These are phyloP conservation scores for Aplocera efformata DNA, from an alignment of 2,888 invertebrate species.

Conservation along the genomic window DNA sequence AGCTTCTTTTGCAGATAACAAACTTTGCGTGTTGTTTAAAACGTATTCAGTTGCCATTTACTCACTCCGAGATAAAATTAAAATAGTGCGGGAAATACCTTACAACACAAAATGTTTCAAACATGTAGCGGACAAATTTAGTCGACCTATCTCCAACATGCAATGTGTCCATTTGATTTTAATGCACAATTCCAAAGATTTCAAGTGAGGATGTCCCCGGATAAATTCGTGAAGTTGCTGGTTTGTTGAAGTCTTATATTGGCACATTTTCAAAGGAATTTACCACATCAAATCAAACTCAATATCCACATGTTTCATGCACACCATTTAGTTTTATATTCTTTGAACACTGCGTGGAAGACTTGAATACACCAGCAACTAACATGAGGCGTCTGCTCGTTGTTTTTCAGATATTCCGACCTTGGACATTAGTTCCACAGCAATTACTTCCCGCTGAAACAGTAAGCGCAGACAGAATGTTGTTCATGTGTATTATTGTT, in stretches of 20 bases:
- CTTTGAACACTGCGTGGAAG: conserved; percentile 43
- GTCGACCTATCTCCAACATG: conserved; percentile 10
- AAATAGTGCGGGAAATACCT: conserved; percentile 18
- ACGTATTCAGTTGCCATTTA: conserved; percentile 17
- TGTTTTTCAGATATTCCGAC: conserved; percentile 78
- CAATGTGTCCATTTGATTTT: conserved; percentile 7
- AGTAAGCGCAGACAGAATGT: conserved; percentile 76
- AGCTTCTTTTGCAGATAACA: conserved; percentile 23
- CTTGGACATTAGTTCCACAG: conserved; percentile 77
- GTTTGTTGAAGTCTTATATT: conserved; percentile 42
- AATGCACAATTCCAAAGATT: conserved; percentile 20
- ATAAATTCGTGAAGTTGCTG: conserved; percentile 56
- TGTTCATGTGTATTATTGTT: conserved; percentile 76
- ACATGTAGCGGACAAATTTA: conserved; percentile 10
- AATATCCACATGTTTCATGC: conserved; percentile 3
- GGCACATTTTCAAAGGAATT: conserved; percentile 3
- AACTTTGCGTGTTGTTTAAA: conserved; percentile 23
- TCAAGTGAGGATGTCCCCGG: conserved; percentile 33
- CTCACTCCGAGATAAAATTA: conserved; percentile 20
- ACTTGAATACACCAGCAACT: conserved; percentile 63
- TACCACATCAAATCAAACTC: conserved; percentile 2
- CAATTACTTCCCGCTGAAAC: conserved; percentile 71
- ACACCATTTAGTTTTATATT: conserved; percentile 15
- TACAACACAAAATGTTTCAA: conserved; percentile 15
- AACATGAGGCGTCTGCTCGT: conserved; percentile 72